Percentiles rank a stretch among this genome's conserved stretches.
Conservation (phyloP, 2,888 invertebrate species). For the Nebria brevicollis region DNA sequence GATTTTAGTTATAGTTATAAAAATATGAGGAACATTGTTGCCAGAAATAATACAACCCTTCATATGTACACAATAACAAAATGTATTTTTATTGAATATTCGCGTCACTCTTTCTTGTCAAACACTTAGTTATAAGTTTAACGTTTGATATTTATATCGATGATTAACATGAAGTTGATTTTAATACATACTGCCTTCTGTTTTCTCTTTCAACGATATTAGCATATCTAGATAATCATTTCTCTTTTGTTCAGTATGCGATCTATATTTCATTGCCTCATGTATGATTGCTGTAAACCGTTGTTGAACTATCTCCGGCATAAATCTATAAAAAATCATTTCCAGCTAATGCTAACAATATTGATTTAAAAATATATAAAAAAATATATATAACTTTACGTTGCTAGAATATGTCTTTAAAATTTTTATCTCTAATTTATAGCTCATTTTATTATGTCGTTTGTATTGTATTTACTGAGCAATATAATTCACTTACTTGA, state of each 20-base stretch:
- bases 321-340: slow-evolving; percentile 48
- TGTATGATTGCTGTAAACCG: slow-evolving; percentile 58
- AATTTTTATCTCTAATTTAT: too few species aligned
- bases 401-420: too few species aligned
- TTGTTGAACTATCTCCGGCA: slow-evolving; percentile 51
- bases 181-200: slow-evolving; percentile 18
- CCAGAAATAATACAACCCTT: too few species aligned
- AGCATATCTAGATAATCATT: slow-evolving; percentile 63
- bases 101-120: not conserved
- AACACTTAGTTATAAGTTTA: too few species aligned
- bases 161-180: not conserved
- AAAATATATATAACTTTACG: too few species aligned
- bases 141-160: not conserved
- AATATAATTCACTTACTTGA: not conserved
- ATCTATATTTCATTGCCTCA: slow-evolving; percentile 58
- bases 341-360: too few species aligned
- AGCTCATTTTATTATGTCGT: too few species aligned
- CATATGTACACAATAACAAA: too few species aligned
- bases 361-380: not conserved
- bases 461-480: too few species aligned
- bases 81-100: not conserved
- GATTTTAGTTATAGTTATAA: too few species aligned
- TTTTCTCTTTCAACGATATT: slow-evolving; percentile 55
- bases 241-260: slow-evolving; percentile 58
- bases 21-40: too few species aligned